Evolutionary conservation across 2,888 invertebrate species (phyloP).

Genomic region (Micropterix aruncella): DNA sequence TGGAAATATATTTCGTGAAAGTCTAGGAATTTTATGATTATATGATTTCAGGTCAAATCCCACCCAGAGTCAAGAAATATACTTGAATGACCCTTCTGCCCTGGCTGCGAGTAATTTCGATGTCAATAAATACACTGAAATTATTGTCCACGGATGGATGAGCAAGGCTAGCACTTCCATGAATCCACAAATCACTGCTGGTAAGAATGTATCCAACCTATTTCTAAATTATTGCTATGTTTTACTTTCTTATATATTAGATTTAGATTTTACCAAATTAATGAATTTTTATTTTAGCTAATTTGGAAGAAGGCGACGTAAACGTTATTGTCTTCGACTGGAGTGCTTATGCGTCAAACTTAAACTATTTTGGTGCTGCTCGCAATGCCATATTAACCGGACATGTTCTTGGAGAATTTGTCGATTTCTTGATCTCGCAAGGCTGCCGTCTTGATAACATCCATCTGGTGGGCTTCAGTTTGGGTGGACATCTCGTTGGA

Average conservation of each 20-base stretch:
- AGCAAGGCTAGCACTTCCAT: not conserved
- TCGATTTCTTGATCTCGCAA: constrained; percentile 18
- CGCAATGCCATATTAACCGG: constrained; percentile 2
- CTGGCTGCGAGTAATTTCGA: not conserved
- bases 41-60: not conserved
- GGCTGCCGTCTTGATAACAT: constrained; percentile 27
- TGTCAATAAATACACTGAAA: not conserved
- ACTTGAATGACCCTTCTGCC: not conserved
- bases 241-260: no score
- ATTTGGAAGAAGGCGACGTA: constrained; percentile 15
- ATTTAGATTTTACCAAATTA: no score
- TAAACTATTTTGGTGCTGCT: not conserved
- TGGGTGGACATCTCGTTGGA: constrained; percentile 33
- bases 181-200: not conserved
- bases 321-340: constrained; percentile 23
- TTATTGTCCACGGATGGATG: not conserved
- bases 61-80: not conserved
- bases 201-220: not conserved
- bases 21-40: no score
- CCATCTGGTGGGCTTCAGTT: constrained; percentile 31
- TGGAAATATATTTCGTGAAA: no score
- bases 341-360: constrained; percentile 10
- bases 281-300: constrained; percentile 16
- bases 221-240: no score
- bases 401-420: not conserved